Conservation (phyloP, 2,888 invertebrate species). For the Chorisops tibialis region DNA sequence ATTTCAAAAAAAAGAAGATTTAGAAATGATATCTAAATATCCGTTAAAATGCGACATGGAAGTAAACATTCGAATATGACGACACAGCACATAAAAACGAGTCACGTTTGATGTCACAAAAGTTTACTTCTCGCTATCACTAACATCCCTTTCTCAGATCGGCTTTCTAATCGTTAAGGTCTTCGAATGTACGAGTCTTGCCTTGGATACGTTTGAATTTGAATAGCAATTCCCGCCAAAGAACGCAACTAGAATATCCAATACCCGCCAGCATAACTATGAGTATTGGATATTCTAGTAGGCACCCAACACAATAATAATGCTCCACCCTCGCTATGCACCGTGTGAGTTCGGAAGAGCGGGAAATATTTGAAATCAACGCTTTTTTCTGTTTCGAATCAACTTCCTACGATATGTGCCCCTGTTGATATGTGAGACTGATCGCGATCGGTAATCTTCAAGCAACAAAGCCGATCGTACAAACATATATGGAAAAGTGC, state of each 20-base stretch:
- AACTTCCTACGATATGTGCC: conserved; percentile 12
- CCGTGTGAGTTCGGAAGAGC: no score
- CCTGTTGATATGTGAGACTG: not conserved
- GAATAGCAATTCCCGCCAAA: not conserved
- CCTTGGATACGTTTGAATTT: no score
- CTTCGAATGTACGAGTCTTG: not conserved
- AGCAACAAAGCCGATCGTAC: no score
- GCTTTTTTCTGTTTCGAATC: not conserved
- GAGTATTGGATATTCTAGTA: no score
- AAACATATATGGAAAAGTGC: not conserved
- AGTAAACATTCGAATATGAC: not conserved
- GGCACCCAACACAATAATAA: no score
- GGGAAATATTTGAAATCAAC: no score
- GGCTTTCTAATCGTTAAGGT: no score
- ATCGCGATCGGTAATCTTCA: not conserved
- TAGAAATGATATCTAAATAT: conserved; percentile 4
- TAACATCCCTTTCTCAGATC: conserved; percentile 21
- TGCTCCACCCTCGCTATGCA: no score
- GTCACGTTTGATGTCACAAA: conserved; percentile 24
- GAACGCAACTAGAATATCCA: not conserved
- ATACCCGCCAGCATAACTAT: no score
- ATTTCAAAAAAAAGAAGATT: not conserved
- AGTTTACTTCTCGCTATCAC: conserved; percentile 22
- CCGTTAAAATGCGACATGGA: conserved; percentile 4
- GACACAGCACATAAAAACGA: conserved; percentile 8